Evolutionary conservation across 2,797 vertebrate genomes (phyloP).

Genomic region (Danionella dracula): DNA sequence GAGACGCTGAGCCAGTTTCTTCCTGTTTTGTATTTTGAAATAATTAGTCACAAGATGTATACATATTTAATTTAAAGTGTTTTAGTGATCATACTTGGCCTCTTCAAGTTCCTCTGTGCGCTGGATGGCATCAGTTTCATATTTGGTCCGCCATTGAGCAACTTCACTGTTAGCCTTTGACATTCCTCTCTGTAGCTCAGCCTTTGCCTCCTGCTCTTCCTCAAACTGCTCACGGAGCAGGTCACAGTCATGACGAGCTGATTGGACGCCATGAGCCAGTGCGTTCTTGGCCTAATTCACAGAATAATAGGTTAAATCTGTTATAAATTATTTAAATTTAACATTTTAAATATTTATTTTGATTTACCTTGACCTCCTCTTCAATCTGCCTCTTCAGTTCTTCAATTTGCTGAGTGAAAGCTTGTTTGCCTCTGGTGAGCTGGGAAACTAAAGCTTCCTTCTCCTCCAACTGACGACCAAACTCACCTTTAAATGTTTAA

Average conservation of each 20-base stretch:
- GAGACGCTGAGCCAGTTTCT: constrained; percentile 73
- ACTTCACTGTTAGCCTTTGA: constrained; percentile 81
- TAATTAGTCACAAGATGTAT: background rate
- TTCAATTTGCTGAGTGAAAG: constrained; percentile 75
- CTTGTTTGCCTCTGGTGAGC: constrained; percentile 73
- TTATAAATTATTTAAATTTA: background rate
- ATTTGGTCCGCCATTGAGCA: constrained; percentile 80
- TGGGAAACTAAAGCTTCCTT: constrained; percentile 75
- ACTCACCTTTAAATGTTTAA: constrained; percentile 54
- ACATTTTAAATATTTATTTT: background rate
- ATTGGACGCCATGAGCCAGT: constrained; percentile 73
- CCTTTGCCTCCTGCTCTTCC: constrained; percentile 67
- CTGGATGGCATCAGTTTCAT: constrained; percentile 80
- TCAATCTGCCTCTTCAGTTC: constrained; percentile 73
- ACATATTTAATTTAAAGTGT: background rate
- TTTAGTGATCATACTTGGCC: constrained; percentile 41
- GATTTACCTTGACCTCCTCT: constrained; percentile 34
- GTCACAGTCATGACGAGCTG: constrained; percentile 72
- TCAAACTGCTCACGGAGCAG: constrained; percentile 69
- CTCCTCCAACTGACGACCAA: constrained; percentile 71
- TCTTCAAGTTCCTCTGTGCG: constrained; percentile 78
- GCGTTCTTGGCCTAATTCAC: constrained; percentile 75
- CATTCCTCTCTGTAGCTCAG: constrained; percentile 71
- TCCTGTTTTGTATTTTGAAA: constrained; percentile 55
- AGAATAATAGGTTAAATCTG: background rate